Evolutionary conservation across 1,140 invertebrate species (phyloP).

Genomic region (Fragariocoptes setiger): DNA sequence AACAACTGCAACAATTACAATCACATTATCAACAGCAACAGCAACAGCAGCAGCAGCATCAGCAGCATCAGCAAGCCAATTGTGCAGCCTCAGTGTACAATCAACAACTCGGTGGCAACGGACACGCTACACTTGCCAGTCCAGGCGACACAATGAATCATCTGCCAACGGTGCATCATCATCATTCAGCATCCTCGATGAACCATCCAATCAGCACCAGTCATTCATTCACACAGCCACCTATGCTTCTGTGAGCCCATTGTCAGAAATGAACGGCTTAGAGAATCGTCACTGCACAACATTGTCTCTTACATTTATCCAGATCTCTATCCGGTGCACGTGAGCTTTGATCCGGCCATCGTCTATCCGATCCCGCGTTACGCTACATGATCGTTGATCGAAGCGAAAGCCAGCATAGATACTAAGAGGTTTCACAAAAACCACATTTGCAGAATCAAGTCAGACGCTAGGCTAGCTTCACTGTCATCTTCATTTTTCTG

Average conservation of each 20-base stretch:
- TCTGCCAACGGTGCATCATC: too few relatives aligned
- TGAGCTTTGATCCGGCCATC: slow-evolving; percentile 7
- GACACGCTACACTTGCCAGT: too few relatives aligned
- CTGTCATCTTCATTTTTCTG: neutral
- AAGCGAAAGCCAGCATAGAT: slow-evolving; percentile 64
- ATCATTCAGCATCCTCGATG: too few relatives aligned
- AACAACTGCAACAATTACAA: too few relatives aligned
- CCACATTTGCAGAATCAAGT: slow-evolving; percentile 64
- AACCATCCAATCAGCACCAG: too few relatives aligned
- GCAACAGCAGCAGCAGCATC: too few relatives aligned
- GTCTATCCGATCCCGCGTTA: slow-evolving; percentile 17
- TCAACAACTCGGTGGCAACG: too few relatives aligned
- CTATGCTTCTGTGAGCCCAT: slow-evolving; percentile 47
- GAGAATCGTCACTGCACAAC: slow-evolving; percentile 43
- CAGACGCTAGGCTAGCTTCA: slow-evolving; percentile 16
- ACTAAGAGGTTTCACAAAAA: slow-evolving; percentile 96
- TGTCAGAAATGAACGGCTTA: slow-evolving; percentile 64
- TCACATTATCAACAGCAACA: too few relatives aligned
- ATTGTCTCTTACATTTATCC: slow-evolving; percentile 67
- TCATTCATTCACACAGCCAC: slow-evolving; percentile 88
- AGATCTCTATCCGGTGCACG: slow-evolving; percentile 62
- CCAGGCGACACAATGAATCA: too few relatives aligned
- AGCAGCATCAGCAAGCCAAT: too few relatives aligned
- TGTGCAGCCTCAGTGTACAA: too few relatives aligned
- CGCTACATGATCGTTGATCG: slow-evolving; percentile 73